phyloP scores from a whole-genome alignment of 2,797 vertebrate genomes.

The Siniperca undulata region DNA sequence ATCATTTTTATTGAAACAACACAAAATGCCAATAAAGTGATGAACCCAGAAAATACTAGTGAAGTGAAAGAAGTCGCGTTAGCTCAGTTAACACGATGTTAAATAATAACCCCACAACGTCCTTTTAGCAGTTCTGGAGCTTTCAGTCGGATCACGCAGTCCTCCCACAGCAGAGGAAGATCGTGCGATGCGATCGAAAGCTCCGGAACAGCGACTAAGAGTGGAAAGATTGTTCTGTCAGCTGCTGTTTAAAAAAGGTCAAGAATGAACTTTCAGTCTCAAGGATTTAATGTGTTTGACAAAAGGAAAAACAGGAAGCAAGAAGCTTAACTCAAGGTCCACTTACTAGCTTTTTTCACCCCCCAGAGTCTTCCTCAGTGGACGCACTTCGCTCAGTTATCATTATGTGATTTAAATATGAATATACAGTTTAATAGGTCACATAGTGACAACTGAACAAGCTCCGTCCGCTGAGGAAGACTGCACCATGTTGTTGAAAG shows the following conservation, averaged over 20 bases:
- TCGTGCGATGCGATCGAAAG: not conserved
- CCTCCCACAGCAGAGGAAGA: no score
- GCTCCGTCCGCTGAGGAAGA: no score
- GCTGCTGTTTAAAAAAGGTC: no score
- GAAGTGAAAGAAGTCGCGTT: no score
- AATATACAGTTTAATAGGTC: no score
- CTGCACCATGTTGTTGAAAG: no score
- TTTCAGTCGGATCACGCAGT: not conserved
- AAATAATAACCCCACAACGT: no score
- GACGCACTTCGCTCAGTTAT: not conserved
- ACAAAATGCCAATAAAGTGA: no score
- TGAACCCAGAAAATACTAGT: no score
- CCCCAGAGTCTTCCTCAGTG: not conserved
- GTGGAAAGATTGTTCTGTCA: not conserved
- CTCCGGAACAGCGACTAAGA: not conserved
- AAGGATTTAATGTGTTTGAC: not conserved
- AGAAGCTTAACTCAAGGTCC: not conserved
- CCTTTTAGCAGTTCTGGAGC: not conserved
- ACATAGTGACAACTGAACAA: no score
- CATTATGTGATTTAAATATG: no score
- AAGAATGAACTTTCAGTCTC: not conserved
- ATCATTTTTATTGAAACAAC: not conserved
- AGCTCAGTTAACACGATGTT: no score
- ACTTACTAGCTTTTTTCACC: not conserved
- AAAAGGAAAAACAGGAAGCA: not conserved